These are phyloP conservation scores for Raja brachyura DNA, from an alignment of 2,113 vertebrate species.

Conservation along the genomic window DNA sequence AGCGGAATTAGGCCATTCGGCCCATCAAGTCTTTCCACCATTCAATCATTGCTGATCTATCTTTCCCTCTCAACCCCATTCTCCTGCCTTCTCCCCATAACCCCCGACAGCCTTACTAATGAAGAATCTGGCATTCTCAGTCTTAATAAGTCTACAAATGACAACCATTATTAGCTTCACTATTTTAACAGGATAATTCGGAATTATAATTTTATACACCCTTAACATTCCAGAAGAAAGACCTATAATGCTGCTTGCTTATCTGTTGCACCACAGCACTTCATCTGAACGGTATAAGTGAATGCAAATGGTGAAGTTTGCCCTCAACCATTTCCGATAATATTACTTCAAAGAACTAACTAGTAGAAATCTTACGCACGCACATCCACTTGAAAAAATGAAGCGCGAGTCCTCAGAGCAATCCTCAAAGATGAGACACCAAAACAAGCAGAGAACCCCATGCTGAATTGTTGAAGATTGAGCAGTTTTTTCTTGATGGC, in stretches of 20 bases:
- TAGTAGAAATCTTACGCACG: no score
- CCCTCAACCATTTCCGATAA: neutral
- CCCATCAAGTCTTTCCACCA: no score
- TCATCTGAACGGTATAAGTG: neutral
- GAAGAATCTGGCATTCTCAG: no score
- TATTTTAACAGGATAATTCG: no score
- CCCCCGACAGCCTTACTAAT: no score
- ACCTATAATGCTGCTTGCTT: neutral
- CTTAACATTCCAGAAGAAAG: neutral
- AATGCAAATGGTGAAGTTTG: neutral
- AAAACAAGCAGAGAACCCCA: conserved; percentile 15
- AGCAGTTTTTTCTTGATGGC: conserved; percentile 26
- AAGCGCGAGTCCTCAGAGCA: neutral
- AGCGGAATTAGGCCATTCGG: no score
- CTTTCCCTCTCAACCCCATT: no score
- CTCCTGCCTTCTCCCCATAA: no score
- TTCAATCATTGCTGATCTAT: no score
- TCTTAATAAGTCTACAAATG: no score
- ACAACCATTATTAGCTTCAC: no score
- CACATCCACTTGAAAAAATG: neutral
- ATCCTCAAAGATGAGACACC: neutral
- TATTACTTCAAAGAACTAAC: neutral
- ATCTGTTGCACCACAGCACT: neutral
- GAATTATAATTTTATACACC: no score
- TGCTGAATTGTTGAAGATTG: conserved; percentile 1